These are phyloP conservation scores for Pachycephus smyrnensis DNA, from an alignment of 2,888 invertebrate species.

Conservation along the genomic window DNA sequence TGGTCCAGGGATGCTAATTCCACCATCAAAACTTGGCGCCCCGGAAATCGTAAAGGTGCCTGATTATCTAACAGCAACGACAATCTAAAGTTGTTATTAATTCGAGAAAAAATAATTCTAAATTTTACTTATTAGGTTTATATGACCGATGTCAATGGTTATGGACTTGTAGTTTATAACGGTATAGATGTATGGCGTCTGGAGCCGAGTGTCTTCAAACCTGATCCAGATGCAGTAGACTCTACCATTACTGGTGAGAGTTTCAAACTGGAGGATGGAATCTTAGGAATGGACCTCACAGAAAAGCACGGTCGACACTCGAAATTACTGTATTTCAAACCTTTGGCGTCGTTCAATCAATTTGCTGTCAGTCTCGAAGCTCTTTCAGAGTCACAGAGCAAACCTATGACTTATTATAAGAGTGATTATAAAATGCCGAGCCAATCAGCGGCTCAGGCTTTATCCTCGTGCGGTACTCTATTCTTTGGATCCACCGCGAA, in stretches of 20 bases:
- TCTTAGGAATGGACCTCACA: constrained; percentile 76
- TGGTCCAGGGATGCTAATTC: no score
- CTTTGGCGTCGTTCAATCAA: constrained; percentile 45
- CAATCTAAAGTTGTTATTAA: not conserved
- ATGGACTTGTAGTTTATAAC: constrained; percentile 37
- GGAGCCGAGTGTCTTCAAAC: constrained; percentile 32
- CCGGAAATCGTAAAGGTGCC: no score
- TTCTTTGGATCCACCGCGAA: constrained; percentile 59
- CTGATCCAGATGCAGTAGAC: constrained; percentile 24
- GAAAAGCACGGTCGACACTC: constrained; percentile 11
- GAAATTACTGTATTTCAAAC: constrained; percentile 37
- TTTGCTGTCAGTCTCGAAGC: constrained; percentile 18
- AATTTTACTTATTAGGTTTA: constrained; percentile 40
- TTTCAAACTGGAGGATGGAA: constrained; percentile 77
- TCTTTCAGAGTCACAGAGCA: constrained; percentile 23
- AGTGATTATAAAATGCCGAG: constrained; percentile 36
- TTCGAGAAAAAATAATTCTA: no score
- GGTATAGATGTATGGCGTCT: constrained; percentile 34
- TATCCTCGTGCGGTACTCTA: constrained; percentile 56
- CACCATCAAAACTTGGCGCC: no score
- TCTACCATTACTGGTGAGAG: constrained; percentile 67
- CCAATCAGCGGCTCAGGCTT: constrained; percentile 52
- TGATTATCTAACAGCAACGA: not conserved
- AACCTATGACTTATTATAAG: constrained; percentile 28
- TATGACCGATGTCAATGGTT: constrained; percentile 41